Evolutionary conservation across 1,140 invertebrate genomes (phyloP).

Genomic region (Aradophagus sp.): DNA sequence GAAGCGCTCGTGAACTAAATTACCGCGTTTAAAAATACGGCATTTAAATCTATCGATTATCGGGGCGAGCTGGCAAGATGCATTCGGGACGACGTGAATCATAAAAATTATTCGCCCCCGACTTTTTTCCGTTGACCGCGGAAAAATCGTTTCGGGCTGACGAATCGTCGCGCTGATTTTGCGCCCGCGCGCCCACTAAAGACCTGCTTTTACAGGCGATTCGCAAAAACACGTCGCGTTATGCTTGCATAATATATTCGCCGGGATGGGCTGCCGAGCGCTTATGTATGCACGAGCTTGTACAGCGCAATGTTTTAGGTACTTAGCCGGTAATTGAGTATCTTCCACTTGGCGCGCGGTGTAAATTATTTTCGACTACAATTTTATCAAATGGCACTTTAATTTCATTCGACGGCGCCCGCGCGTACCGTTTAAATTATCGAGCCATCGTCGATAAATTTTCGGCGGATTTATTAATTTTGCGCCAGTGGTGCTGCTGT

Average conservation of each 20-base stretch:
- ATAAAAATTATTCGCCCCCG: constrained; percentile 10
- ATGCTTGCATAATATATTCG: constrained; percentile 26
- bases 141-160: no score
- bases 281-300: constrained; percentile 23
- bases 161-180: constrained; percentile 4
- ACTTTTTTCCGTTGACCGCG: constrained; percentile 4
- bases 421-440: no score
- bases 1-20: constrained; percentile 22
- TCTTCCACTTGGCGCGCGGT: constrained; percentile 13
- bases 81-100: no score
- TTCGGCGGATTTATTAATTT: no score
- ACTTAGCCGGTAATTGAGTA: constrained; percentile 33
- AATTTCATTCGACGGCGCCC: no score
- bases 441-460: no score
- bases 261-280: constrained; percentile 3
- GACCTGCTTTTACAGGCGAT: constrained; percentile 2
- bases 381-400: no score
- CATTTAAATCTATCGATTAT: constrained; percentile 34
- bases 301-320: constrained; percentile 24
- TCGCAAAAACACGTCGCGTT: constrained; percentile 22
- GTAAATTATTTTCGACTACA: no score
- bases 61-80: not conserved
- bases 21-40: constrained; percentile 36
- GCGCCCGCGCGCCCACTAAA: not conserved
- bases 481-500: no score